These are phyloP conservation scores for Otus scops DNA, from an alignment of 2,797 vertebrate species.

Conservation along the genomic window DNA sequence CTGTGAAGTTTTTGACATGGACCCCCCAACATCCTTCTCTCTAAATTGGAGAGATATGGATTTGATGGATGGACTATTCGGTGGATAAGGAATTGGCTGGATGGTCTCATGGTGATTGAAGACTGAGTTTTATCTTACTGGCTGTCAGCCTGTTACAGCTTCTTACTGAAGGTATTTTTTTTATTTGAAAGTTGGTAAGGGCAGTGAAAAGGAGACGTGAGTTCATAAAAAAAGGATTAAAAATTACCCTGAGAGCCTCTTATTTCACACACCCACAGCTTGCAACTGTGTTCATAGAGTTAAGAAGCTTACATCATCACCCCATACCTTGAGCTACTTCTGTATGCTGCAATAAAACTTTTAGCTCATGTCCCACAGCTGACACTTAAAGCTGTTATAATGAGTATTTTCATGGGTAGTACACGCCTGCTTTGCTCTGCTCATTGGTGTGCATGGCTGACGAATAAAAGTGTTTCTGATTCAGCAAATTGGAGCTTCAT, in stretches of 20 bases:
- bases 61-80: accelerated
- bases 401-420: background rate
- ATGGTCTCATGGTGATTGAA: accelerated
- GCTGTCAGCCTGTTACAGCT: background rate
- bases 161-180: background rate
- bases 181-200: background rate
- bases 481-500: background rate
- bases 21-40: background rate
- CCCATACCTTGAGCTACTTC: background rate
- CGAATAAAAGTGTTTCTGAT: background rate
- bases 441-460: background rate
- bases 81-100: background rate
- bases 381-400: background rate
- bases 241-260: background rate
- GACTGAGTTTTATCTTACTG: background rate
- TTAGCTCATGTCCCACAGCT: background rate
- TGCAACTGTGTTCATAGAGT: background rate
- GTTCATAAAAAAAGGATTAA: background rate
- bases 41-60: accelerated
- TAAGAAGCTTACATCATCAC: background rate
- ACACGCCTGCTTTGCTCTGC: background rate
- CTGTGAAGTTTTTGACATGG: no score
- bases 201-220: background rate
- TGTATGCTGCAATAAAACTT: background rate
- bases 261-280: background rate